A percentile compares a stretch with the other conserved stretches of the same genome.
These are phyloP conservation scores for Onychomys arenicola DNA, from an alignment of 2,797 vertebrate genomes.

Conservation along the genomic window DNA sequence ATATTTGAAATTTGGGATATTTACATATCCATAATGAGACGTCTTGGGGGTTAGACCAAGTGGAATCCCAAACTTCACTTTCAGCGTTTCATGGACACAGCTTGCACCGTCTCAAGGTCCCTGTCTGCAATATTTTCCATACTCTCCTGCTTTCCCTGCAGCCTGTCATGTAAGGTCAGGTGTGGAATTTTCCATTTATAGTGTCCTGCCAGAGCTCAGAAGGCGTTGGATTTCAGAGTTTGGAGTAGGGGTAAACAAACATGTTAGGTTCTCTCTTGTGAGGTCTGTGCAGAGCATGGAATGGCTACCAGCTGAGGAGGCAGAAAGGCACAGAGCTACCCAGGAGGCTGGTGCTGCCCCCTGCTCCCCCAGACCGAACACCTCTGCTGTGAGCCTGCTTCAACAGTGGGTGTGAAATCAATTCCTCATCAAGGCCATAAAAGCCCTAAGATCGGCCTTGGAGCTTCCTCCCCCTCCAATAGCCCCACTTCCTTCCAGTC, in stretches of 20 bases:
- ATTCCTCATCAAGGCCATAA: background rate
- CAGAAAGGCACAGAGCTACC: background rate
- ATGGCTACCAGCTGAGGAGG: background rate
- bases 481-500: background rate
- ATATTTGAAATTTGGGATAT: background rate
- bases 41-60: background rate
- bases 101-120: background rate
- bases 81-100: background rate
- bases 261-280: background rate
- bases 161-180: background rate
- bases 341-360: background rate
- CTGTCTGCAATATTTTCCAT: background rate
- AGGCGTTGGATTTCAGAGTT: background rate
- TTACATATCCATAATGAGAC: background rate
- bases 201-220: background rate
- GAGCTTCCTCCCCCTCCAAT: background rate
- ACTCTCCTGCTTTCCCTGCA: background rate
- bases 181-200: background rate
- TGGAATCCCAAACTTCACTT: background rate
- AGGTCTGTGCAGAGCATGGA: background rate
- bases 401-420: background rate
- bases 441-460: background rate
- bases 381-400: background rate
- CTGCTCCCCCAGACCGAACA: background rate
- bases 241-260: background rate